phyloP scores from a whole-genome alignment of 1,140 invertebrate species.

The Galendromus occidentalis region DNA sequence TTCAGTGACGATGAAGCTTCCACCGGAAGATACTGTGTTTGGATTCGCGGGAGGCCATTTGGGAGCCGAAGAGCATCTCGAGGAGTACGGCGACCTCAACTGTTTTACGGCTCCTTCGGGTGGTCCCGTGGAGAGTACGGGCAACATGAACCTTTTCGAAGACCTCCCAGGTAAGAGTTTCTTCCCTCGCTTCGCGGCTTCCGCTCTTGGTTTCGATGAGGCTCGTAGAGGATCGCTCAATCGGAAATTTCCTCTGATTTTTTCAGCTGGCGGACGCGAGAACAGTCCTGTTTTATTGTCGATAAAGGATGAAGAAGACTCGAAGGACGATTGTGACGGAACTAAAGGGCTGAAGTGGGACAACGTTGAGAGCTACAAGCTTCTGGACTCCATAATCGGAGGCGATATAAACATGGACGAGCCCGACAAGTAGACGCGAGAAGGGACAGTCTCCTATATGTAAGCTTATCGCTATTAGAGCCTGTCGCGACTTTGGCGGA shows the following conservation, averaged over 20 bases:
- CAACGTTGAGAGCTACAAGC: conserved; percentile 7
- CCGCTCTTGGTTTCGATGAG: too few relatives aligned
- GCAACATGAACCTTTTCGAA: conserved; percentile 9
- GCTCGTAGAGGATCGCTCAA: too few relatives aligned
- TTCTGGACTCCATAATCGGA: not conserved
- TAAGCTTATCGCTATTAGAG: not conserved
- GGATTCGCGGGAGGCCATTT: not conserved
- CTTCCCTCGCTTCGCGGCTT: too few relatives aligned
- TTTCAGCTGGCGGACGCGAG: not conserved
- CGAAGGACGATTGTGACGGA: not conserved
- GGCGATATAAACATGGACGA: conserved; percentile 5
- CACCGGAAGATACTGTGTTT: not conserved
- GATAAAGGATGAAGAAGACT: conserved; percentile 8
- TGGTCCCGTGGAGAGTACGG: not conserved
- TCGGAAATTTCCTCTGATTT: too few relatives aligned
- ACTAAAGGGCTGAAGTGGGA: conserved; percentile 4
- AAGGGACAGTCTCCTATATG: not conserved
- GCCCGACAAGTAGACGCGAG: not conserved
- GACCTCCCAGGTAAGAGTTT: not conserved
- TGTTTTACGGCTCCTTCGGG: conserved; percentile 1
- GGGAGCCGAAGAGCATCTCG: not conserved
- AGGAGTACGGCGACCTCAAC: conserved; percentile 4
- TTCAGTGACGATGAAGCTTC: too few relatives aligned
- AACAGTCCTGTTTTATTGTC: conserved; percentile 6
- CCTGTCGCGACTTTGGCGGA: too few relatives aligned